Base-by-base conservation (phyloP, 2,888 invertebrate species). In the Meteorus cinctellus region DNA sequence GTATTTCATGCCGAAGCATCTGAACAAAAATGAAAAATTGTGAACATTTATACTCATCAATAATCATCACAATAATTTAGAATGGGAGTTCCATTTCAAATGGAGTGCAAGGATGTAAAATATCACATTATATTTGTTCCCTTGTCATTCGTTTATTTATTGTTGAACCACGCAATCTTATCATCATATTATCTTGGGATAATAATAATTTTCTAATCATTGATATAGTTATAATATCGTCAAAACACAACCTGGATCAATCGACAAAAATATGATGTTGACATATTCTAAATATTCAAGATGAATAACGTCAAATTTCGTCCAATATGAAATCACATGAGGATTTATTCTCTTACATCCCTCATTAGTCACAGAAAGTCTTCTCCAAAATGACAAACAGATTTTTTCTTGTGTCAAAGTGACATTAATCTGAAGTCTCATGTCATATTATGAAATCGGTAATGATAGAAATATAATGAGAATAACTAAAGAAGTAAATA, bases 21-120 rank as follows among this genome's bases (percentile, higher is more conserved):
- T 4, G n/a, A 19, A 55, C 10, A 8, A 55, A 55, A 55, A 19
- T 55, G 8, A 24, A 24, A 6, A 24, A 24, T 6, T 55, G 55
- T 55, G 19, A 19, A 55, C 19, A 55, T 19, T 19, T 8, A 19
- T 10, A 55, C 5, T 48, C n/a, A 48, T 4, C 0, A 48, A 48
- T 16, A 5, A 16, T 48, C 16, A 4, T 12, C 12, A 48, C 16
- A n/a, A 16, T 55, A 55, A 19, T n/a, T 55, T 8, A 34, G 34
- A 34, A 24, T 68, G 71, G 63, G 74, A 75, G 76, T 73, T 31
- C 55, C 74, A 76, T 76, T 78, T 72, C 62, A 59, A 68, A 48
- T 74, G 8, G 70, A 27, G 34, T 19, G 16, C 63, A 55, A 34
- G 24, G 1, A 27, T 27, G 36, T 62, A n/a, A 51, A 67, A 31